phyloP scores from a whole-genome alignment of 2,888 invertebrate species.

The Euspilapteryx auroguttella region DNA sequence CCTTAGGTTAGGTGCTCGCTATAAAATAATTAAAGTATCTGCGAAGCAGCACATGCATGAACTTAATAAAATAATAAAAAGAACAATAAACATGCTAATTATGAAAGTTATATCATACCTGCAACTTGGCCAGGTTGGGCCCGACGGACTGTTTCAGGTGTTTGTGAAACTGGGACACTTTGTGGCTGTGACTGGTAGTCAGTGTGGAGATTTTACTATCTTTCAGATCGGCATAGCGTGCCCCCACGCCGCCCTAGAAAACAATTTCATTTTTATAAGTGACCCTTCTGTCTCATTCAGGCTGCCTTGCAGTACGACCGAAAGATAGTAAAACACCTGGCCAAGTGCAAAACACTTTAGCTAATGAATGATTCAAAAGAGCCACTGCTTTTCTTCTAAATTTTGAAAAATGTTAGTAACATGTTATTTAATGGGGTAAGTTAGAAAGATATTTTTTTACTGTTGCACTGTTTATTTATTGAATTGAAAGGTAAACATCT shows the following conservation, averaged over 20 bases:
- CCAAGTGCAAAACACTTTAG: constrained; percentile 33
- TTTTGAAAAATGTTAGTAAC: too few relatives aligned
- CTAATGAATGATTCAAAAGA: constrained; percentile 20
- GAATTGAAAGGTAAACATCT: too few relatives aligned
- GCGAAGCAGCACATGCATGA: too few relatives aligned
- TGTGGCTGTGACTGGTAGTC: constrained; percentile 84
- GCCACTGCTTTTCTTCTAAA: constrained; percentile 13
- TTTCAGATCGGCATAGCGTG: constrained; percentile 85
- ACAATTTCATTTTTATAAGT: too few relatives aligned
- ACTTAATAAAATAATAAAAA: background rate
- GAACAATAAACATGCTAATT: constrained; percentile 6
- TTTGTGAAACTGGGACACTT: constrained; percentile 95
- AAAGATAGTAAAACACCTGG: constrained; percentile 65
- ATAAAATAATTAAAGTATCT: too few relatives aligned
- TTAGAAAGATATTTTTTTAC: too few relatives aligned
- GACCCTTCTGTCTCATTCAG: too few relatives aligned
- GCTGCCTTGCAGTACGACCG: too few relatives aligned
- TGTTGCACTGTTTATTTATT: too few relatives aligned
- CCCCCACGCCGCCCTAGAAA: constrained; percentile 67
- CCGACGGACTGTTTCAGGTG: constrained; percentile 85
- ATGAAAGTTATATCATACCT: constrained; percentile 63
- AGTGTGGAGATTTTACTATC: constrained; percentile 88
- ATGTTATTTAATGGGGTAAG: background rate
- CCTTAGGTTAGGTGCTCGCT: background rate
- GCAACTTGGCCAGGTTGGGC: constrained; percentile 81